A percentile compares a stretch with the other conserved stretches of the same genome.
Conservation (phyloP, 1,140 invertebrate species). For the Lasioglossum baleicum region DNA sequence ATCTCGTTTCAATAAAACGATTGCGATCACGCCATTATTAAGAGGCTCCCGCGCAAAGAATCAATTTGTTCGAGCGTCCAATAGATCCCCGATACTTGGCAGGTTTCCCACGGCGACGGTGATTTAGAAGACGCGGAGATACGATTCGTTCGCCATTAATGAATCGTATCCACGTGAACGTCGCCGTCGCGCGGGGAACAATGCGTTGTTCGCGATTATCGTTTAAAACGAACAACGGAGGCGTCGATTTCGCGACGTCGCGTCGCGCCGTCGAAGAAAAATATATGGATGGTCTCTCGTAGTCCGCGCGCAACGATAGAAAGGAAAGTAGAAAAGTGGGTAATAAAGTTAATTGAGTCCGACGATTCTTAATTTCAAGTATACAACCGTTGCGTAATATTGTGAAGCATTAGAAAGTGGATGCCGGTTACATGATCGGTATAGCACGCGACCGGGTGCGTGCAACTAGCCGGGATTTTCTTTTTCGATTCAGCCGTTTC, state of each 20-base stretch:
- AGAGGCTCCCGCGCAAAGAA: constrained; percentile 28
- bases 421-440: constrained; percentile 42
- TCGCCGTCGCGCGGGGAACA: not conserved
- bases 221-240: not conserved
- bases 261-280: not conserved
- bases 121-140: constrained; percentile 8
- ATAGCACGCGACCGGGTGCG: constrained; percentile 11
- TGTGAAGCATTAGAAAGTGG: constrained; percentile 46
- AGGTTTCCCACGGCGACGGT: constrained; percentile 31
- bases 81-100: constrained; percentile 36
- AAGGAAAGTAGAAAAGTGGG: not conserved
- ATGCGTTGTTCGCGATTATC: not conserved
- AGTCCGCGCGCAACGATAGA: not conserved
- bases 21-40: constrained; percentile 19
- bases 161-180: constrained; percentile 6
- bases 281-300: too few relatives aligned
- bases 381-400: constrained; percentile 23
- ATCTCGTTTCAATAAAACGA: not conserved
- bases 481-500: not conserved
- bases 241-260: not conserved
- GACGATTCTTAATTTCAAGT: constrained; percentile 27
- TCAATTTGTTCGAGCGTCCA: constrained; percentile 28
- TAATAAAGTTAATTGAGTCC: constrained; percentile 27
- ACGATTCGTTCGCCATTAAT: constrained; percentile 14
- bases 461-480: constrained; percentile 24